These are phyloP conservation scores for Damaliscus lunatus DNA, from an alignment of 2,113 vertebrate species.

Conservation along the genomic window DNA sequence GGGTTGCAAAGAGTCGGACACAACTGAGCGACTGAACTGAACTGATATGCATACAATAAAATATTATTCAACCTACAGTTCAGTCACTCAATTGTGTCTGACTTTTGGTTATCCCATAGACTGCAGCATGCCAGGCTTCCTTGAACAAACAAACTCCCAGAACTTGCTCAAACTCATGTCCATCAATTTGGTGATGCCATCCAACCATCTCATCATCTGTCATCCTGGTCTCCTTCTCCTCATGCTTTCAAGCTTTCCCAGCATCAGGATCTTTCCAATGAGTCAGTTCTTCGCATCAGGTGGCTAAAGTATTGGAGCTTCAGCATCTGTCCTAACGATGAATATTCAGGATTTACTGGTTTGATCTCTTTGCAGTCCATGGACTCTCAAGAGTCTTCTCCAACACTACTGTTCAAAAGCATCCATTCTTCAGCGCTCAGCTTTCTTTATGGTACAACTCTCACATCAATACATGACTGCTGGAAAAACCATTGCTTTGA, in stretches of 20 bases:
- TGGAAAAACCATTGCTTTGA: background rate
- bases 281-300: background rate
- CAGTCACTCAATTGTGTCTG: background rate
- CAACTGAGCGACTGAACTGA: too few relatives aligned
- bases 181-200: background rate
- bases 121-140: background rate
- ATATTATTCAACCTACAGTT: background rate
- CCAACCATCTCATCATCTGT: background rate
- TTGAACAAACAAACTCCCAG: background rate
- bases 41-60: background rate
- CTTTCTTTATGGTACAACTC: background rate
- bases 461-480: background rate
- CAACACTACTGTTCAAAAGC: background rate
- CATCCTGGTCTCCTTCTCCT: background rate
- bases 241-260: background rate
- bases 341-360: background rate
- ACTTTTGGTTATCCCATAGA: background rate
- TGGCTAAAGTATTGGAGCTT: background rate
- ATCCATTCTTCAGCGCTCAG: accelerated
- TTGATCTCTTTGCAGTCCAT: background rate
- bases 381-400: background rate
- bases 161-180: background rate
- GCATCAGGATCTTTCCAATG: background rate
- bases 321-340: background rate
- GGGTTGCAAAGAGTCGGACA: too few relatives aligned